phyloP scores from a whole-genome alignment of 1,140 invertebrate genomes.

The Conus ventricosus region DNA sequence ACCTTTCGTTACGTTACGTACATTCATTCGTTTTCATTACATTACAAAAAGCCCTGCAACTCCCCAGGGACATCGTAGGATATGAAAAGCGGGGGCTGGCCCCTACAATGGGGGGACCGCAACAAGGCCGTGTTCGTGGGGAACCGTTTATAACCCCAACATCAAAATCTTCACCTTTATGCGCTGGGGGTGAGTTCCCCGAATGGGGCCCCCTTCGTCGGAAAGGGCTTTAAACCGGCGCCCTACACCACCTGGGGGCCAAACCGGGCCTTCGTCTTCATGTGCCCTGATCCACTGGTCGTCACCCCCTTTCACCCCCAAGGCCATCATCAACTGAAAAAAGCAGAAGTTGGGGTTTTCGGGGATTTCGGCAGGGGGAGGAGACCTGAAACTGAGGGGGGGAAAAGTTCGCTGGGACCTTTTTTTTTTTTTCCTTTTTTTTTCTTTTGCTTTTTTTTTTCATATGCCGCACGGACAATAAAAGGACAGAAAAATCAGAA shows the following conservation, averaged over 20 bases:
- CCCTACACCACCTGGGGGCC: constrained; percentile 63
- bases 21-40: background rate
- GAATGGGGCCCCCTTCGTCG: constrained; percentile 73
- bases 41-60: background rate
- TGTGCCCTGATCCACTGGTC: constrained; percentile 60
- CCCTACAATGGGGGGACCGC: constrained; percentile 75
- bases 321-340: constrained; percentile 48
- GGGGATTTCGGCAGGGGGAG: constrained; percentile 68
- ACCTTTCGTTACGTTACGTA: background rate
- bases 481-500: too few relatives aligned
- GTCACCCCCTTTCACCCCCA: constrained; percentile 55
- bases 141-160: constrained; percentile 76
- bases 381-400: background rate
- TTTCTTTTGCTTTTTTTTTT: too few relatives aligned
- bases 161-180: constrained; percentile 60
- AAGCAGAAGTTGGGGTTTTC: constrained; percentile 66
- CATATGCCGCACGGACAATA: too few relatives aligned
- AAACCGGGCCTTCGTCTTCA: constrained; percentile 59
- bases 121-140: constrained; percentile 78
- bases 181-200: constrained; percentile 73
- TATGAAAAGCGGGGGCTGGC: constrained; percentile 67
- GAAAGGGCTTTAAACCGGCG: constrained; percentile 63
- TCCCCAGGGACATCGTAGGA: constrained; percentile 44
- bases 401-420: too few relatives aligned
- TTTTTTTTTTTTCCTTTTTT: too few relatives aligned